phyloP scores from a whole-genome alignment of 2,797 vertebrate species.

The Anolis apletophallus region DNA sequence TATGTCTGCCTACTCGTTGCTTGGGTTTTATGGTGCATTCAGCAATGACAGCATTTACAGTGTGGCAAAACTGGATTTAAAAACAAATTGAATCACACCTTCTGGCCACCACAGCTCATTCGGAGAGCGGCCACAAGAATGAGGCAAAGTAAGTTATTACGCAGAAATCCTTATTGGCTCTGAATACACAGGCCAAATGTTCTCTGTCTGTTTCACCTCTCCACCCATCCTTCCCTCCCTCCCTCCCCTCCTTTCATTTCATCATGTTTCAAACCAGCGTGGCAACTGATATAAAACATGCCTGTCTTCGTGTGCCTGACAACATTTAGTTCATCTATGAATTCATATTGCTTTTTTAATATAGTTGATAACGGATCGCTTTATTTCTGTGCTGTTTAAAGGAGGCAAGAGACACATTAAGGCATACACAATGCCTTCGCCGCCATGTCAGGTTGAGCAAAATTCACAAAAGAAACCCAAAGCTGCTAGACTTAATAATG shows the following conservation, averaged over 20 bases:
- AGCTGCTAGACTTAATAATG: constrained; percentile 6
- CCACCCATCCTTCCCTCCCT: constrained; percentile 49
- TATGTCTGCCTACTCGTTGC: constrained; percentile 19
- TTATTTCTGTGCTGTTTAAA: constrained; percentile 46
- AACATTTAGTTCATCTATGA: constrained; percentile 39
- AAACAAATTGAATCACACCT: constrained; percentile 70
- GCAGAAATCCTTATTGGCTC: constrained; percentile 54
- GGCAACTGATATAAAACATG: constrained; percentile 58
- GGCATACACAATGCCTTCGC: background rate
- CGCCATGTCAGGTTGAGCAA: background rate
- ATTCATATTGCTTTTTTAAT: constrained; percentile 60
- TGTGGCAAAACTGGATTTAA: constrained; percentile 56
- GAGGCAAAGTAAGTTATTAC: constrained; percentile 46
- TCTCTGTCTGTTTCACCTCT: constrained; percentile 62
- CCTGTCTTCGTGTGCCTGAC: constrained; percentile 38
- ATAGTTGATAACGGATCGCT: constrained; percentile 43
- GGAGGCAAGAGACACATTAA: constrained; percentile 36
- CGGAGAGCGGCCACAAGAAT: constrained; percentile 42
- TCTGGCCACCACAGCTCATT: constrained; percentile 39
- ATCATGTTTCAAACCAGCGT: constrained; percentile 58
- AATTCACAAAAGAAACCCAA: constrained; percentile 20
- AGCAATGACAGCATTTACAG: constrained; percentile 58
- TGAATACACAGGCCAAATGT: constrained; percentile 54
- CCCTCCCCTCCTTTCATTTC: constrained; percentile 28
- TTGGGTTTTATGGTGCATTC: constrained; percentile 49